A percentile compares a stretch with the other conserved stretches of the same genome.
phyloP scores from a whole-genome alignment of 2,797 vertebrate genomes.

The Hafferia zeledoni region DNA sequence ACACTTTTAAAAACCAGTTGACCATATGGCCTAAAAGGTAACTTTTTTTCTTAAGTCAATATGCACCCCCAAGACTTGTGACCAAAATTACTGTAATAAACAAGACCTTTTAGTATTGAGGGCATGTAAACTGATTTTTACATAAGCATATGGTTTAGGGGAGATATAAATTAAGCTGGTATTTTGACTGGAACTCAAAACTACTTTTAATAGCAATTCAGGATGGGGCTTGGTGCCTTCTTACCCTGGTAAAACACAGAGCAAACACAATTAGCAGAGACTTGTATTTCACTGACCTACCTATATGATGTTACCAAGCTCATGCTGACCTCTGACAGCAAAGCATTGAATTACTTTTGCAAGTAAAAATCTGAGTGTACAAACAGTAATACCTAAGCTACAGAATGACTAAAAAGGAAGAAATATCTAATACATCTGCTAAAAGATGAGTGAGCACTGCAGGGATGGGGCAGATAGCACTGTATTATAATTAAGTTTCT shows the following conservation, averaged over 20 bases:
- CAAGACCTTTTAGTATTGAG: neutral
- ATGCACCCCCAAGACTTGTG: neutral
- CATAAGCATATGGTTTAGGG: neutral
- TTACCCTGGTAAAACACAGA: neutral
- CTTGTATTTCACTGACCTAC: neutral
- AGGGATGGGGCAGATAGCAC: fast-evolving
- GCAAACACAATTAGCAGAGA: neutral
- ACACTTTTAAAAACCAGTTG: neutral
- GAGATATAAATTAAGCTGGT: neutral
- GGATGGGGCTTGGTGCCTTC: neutral
- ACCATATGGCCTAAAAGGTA: neutral
- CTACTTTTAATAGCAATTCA: neutral
- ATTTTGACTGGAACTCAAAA: neutral
- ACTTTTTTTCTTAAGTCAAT: neutral
- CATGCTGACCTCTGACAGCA: neutral
- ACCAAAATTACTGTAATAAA: neutral
- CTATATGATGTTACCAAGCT: neutral
- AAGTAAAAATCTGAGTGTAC: neutral
- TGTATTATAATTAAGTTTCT: neutral
- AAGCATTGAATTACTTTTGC: neutral
- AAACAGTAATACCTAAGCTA: neutral
- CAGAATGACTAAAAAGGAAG: neutral
- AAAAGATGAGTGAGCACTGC: neutral
- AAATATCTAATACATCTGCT: neutral
- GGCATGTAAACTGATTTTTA: neutral